Conservation (phyloP, 2,888 invertebrate genomes). For the Syrista parreyssii region DNA sequence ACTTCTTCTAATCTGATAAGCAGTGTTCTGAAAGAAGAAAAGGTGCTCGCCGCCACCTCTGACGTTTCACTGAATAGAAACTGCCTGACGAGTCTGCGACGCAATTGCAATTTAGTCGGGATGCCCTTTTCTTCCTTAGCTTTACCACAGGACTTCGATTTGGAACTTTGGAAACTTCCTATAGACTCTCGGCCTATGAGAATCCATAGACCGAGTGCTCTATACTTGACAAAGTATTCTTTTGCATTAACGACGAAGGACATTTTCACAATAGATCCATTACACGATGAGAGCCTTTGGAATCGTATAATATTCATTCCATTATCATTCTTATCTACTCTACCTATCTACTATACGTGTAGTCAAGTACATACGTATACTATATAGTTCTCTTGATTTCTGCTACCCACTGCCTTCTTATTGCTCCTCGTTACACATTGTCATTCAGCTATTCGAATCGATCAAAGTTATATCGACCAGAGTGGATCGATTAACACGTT, state of each 20-base stretch:
- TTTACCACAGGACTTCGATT: not conserved
- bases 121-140: too few species aligned
- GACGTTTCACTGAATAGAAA: not conserved
- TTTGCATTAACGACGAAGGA: not conserved
- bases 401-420: too few species aligned
- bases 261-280: too few species aligned
- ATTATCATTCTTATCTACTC: too few species aligned
- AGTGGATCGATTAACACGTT: not conserved
- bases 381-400: too few species aligned
- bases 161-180: not conserved
- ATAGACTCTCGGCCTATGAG: too few species aligned
- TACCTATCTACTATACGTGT: too few species aligned
- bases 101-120: not conserved
- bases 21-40: not conserved
- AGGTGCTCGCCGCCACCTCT: not conserved
- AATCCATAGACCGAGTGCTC: not conserved
- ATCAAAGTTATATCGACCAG: not conserved
- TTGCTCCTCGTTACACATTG: not conserved
- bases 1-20: slow-evolving; percentile 44
- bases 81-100: not conserved
- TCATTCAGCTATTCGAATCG: not conserved
- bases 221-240: not conserved
- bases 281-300: too few species aligned
- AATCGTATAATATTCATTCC: too few species aligned
- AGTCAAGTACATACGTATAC: too few species aligned